A percentile compares a stretch with the other conserved stretches of the same genome.
These are phyloP conservation scores for Pseudomyrmex sp. DNA, from an alignment of 1,140 invertebrate genomes.

Conservation along the genomic window DNA sequence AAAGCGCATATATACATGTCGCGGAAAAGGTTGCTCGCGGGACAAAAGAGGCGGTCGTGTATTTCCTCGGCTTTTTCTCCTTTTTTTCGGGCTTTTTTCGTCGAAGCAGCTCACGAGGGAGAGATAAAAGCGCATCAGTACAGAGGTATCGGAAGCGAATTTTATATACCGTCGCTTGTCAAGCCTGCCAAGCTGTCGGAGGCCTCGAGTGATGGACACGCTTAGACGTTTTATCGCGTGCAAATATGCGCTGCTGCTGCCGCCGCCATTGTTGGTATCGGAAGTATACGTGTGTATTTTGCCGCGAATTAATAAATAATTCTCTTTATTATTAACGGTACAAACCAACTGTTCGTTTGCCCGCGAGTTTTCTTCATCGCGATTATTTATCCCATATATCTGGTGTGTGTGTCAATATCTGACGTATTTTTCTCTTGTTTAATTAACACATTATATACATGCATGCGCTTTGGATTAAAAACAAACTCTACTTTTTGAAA, in stretches of 20 bases:
- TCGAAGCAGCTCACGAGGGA: conserved; percentile 7
- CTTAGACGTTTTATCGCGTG: conserved; percentile 45
- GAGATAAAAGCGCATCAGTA: conserved; percentile 55
- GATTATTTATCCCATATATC: not conserved
- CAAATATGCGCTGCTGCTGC: conserved; percentile 8
- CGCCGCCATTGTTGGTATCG: not conserved
- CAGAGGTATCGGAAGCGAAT: conserved; percentile 45
- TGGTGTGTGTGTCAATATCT: not conserved
- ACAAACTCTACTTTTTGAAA: no score
- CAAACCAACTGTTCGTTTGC: not conserved
- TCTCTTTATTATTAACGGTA: not conserved
- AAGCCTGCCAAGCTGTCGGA: conserved; percentile 31
- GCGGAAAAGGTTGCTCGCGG: conserved; percentile 28
- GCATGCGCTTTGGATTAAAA: no score
- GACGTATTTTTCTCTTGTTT: not conserved
- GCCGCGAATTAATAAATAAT: conserved; percentile 34
- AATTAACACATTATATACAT: no score
- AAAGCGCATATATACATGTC: not conserved
- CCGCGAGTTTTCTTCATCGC: not conserved
- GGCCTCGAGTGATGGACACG: conserved; percentile 38
- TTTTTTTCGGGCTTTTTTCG: not conserved
- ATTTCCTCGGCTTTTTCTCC: conserved; percentile 6
- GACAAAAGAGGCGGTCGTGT: conserved; percentile 29
- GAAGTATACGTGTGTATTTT: conserved; percentile 1
- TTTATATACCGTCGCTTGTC: conserved; percentile 46